Conservation (phyloP, 2,888 invertebrate species). For the Alitta virens region DNA sequence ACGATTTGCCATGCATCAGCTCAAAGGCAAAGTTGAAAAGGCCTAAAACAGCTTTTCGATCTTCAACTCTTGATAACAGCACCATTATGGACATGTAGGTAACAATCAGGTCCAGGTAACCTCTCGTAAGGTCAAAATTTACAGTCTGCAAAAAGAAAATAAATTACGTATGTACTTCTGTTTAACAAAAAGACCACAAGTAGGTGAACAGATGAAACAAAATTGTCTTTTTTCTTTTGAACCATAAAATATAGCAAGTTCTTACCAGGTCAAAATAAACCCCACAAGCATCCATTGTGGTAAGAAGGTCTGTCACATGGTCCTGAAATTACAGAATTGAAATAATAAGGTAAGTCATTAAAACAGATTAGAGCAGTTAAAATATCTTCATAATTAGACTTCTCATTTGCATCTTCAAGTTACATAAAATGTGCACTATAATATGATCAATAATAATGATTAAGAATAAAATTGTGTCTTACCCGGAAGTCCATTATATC, state of each 20-base stretch:
- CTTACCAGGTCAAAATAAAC: constrained; percentile 84
- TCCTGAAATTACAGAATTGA: too few species aligned
- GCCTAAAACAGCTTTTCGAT: constrained; percentile 93
- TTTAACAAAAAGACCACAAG: not conserved
- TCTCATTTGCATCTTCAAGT: too few species aligned
- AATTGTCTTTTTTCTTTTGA: not conserved
- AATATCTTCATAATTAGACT: too few species aligned
- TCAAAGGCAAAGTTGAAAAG: constrained; percentile 98
- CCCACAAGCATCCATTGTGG: constrained; percentile 95
- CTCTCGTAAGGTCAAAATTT: constrained; percentile 93
- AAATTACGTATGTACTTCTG: not conserved
- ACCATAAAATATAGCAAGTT: constrained; percentile 21
- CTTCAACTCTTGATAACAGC: constrained; percentile 94
- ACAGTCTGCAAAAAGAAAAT: constrained; percentile 64
- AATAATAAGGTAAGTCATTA: too few species aligned
- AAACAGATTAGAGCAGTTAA: too few species aligned
- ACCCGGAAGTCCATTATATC: constrained; percentile 97
- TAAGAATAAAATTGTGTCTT: constrained; percentile 54
- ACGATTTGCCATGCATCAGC: constrained; percentile 74
- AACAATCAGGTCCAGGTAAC: constrained; percentile 90
- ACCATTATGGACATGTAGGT: constrained; percentile 96
- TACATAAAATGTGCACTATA: not conserved
- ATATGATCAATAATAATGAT: not conserved
- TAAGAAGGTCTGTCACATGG: constrained; percentile 64
- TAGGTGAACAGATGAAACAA: not conserved